Evolutionary conservation across 1,140 invertebrate genomes (phyloP).

Genomic region (Drosophila kikkawai): DNA sequence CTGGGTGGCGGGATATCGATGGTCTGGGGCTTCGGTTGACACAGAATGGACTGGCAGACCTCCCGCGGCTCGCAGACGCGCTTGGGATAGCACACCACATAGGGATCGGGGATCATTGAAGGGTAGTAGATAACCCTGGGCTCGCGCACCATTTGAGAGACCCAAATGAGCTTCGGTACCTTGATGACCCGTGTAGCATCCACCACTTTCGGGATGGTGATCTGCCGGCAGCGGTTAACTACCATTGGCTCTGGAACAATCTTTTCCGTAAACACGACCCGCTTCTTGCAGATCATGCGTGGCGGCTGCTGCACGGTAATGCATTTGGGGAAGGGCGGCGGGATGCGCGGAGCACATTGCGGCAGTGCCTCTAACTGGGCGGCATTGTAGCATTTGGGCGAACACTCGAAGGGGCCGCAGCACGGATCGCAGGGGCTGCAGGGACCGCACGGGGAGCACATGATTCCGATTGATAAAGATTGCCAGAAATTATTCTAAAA

Average conservation of each 20-base stretch:
- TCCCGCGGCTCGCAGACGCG: conserved; percentile 74
- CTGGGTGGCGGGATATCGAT: conserved; percentile 77
- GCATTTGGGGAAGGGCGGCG: conserved; percentile 75
- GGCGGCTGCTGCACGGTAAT: conserved; percentile 81
- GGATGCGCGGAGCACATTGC: conserved; percentile 77
- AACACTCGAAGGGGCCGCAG: conserved; percentile 79
- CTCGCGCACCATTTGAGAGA: conserved; percentile 79
- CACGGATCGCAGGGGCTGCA: conserved; percentile 78
- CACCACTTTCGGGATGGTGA: conserved; percentile 77
- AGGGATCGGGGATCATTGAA: conserved; percentile 79
- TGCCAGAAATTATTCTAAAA: not conserved
- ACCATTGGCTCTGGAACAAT: conserved; percentile 79
- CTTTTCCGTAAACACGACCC: conserved; percentile 76
- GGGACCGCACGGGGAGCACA: conserved; percentile 74
- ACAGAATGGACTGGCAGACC: conserved; percentile 78
- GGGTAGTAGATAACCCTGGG: conserved; percentile 79
- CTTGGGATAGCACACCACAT: conserved; percentile 81
- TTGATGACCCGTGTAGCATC: conserved; percentile 77
- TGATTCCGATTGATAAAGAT: conserved; percentile 4
- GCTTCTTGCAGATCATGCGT: conserved; percentile 75
- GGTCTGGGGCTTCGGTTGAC: conserved; percentile 80
- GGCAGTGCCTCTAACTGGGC: conserved; percentile 74
- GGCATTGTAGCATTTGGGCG: conserved; percentile 76
- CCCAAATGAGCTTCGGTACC: conserved; percentile 77
- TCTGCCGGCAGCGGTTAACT: conserved; percentile 73